Evolutionary conservation across 2,797 vertebrate genomes (phyloP).

Genomic region (Poecilia velifera): DNA sequence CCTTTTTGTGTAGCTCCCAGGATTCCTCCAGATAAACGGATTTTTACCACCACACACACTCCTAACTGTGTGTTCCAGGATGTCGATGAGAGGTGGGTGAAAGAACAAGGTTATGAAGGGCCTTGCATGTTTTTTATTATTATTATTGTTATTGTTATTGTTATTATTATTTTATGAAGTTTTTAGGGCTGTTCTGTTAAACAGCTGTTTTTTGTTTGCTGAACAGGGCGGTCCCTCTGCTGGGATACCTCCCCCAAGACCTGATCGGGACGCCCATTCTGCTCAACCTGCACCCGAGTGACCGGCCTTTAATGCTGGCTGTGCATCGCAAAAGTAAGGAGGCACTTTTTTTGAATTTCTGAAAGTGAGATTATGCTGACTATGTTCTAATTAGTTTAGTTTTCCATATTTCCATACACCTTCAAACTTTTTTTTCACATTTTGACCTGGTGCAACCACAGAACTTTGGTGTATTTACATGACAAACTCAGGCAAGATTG

Average conservation of each 20-base stretch:
- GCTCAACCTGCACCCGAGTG: slow-evolving; percentile 90
- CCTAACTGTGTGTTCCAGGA: slow-evolving; percentile 96
- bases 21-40: slow-evolving; percentile 94
- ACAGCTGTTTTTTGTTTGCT: slow-evolving; percentile 6
- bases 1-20: slow-evolving; percentile 85
- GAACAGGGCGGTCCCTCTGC: slow-evolving; percentile 90
- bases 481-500: not conserved
- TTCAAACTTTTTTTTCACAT: not conserved
- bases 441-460: not conserved
- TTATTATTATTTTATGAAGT: not conserved
- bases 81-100: slow-evolving; percentile 91
- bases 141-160: not conserved
- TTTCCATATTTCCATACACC: not conserved
- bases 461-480: not conserved
- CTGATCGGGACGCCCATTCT: slow-evolving; percentile 91
- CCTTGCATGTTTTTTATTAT: not conserved
- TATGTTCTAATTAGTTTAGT: not conserved
- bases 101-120: not conserved
- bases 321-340: slow-evolving; percentile 92
- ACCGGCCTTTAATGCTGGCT: slow-evolving; percentile 91
- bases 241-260: slow-evolving; percentile 96
- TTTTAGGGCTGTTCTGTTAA: not conserved
- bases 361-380: not conserved
- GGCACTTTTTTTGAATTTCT: not conserved
- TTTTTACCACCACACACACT: slow-evolving; percentile 97